phyloP scores from a whole-genome alignment of 2,797 vertebrate species.

The Chrysocyon brachyurus region DNA sequence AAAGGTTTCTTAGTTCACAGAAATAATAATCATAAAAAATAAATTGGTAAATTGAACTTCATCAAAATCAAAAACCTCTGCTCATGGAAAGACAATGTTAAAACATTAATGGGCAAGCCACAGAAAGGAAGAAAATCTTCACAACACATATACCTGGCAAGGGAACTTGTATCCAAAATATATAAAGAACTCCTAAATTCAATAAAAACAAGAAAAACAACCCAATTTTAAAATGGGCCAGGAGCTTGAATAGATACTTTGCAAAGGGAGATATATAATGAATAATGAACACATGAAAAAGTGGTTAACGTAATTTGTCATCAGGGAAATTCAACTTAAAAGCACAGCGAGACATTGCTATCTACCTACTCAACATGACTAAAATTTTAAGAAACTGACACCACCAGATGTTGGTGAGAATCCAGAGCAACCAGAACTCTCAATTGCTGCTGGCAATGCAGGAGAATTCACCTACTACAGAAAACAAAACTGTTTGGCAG shows the following conservation, averaged over 20 bases:
- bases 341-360: neutral
- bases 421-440: neutral
- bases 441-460: neutral
- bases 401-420: neutral
- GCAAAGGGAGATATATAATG: neutral
- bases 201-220: neutral
- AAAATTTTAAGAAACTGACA: neutral
- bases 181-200: constrained; percentile 24
- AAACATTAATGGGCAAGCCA: neutral
- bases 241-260: neutral
- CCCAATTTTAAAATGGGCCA: neutral
- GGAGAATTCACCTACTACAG: neutral
- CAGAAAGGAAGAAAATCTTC: neutral
- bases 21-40: constrained; percentile 12
- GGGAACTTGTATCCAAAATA: neutral
- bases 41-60: neutral
- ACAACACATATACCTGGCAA: neutral
- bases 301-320: neutral
- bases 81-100: neutral
- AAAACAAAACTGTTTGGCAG: neutral
- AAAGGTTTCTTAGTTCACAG: neutral
- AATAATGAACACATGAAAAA: neutral
- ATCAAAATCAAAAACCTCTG: constrained; percentile 4
- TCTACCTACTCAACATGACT: neutral
- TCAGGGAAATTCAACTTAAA: constrained; percentile 12